Evolutionary conservation across 1,140 invertebrate genomes (phyloP).

Genomic region (Trichonephila clavipes): DNA sequence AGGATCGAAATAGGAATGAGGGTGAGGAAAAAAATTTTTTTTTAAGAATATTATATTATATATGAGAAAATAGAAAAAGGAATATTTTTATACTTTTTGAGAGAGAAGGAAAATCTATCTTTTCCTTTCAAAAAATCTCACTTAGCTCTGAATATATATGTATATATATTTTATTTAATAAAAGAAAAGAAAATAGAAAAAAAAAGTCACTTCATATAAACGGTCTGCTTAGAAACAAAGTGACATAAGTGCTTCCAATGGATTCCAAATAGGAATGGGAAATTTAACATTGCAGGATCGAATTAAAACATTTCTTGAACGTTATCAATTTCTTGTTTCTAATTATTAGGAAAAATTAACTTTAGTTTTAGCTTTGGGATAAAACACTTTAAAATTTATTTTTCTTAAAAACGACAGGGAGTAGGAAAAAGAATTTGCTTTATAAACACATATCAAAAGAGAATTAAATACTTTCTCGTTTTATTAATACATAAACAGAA

Average conservation of each 20-base stretch:
- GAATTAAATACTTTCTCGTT: no score
- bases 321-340: no score
- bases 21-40: slow-evolving; percentile 3
- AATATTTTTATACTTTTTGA: not conserved
- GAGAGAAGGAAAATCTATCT: slow-evolving; percentile 61
- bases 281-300: no score
- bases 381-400: no score
- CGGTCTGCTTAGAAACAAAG: not conserved
- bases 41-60: slow-evolving; percentile 52
- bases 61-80: slow-evolving; percentile 35
- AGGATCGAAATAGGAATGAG: slow-evolving; percentile 24
- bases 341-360: no score
- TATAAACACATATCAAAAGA: no score
- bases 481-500: no score
- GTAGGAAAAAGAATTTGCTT: no score
- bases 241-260: not conserved
- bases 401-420: no score
- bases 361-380: no score
- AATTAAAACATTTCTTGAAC: no score
- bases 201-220: slow-evolving; percentile 32
- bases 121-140: slow-evolving; percentile 69
- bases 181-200: slow-evolving; percentile 53
- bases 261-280: not conserved
- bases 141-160: slow-evolving; percentile 71
- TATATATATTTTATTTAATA: slow-evolving; percentile 59